These are phyloP conservation scores for Nebria ingens DNA, from an alignment of 1,140 invertebrate species.

Conservation along the genomic window DNA sequence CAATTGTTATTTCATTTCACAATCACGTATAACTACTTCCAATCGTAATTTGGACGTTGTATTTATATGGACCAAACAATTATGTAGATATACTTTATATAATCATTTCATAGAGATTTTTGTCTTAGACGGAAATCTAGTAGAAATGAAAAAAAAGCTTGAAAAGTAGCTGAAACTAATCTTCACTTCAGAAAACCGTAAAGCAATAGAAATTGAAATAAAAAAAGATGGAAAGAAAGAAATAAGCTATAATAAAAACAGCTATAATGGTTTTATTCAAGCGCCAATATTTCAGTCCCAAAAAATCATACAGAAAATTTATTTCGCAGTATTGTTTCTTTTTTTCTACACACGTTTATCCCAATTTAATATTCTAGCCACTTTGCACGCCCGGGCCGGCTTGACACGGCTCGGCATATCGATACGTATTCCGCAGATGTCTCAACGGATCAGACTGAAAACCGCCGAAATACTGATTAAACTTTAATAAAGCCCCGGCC, in stretches of 20 bases:
- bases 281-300: not conserved
- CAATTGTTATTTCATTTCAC: no score
- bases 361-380: constrained; percentile 5
- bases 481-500: not conserved
- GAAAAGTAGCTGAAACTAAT: not conserved
- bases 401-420: not conserved
- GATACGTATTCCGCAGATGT: not conserved
- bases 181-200: not conserved
- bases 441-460: not conserved
- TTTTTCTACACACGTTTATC: not conserved
- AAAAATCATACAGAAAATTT: not conserved
- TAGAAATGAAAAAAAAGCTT: no score
- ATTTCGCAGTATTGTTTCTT: constrained; percentile 7
- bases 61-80: no score
- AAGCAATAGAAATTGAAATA: not conserved
- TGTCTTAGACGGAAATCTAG: no score
- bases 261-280: constrained; percentile 1
- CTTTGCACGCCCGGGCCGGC: not conserved
- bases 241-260: not conserved
- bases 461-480: not conserved
- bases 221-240: no score
- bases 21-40: no score
- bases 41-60: no score
- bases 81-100: no score
- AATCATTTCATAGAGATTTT: no score